A percentile compares a stretch with the other conserved stretches of the same genome.
Conservation (phyloP, 64 coral and sea anemone species). For the Dendrophyllia cribrosa region DNA sequence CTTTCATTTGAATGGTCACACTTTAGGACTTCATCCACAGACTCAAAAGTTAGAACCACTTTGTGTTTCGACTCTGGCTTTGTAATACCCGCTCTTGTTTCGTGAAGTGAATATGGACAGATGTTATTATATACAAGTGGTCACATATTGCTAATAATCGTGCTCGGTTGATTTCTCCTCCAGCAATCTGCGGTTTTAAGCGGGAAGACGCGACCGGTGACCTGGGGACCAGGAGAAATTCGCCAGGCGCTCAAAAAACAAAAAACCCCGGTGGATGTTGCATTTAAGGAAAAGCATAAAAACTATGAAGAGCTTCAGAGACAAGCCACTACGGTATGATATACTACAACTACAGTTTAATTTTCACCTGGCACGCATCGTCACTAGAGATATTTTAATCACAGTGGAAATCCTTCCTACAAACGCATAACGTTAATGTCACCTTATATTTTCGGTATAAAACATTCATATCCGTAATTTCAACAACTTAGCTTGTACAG, state of each 20-base stretch:
- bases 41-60: no score
- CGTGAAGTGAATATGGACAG: no score
- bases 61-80: no score
- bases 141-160: no score
- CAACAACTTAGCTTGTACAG: no score
- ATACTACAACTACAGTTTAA: no score
- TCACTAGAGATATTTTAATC: background rate
- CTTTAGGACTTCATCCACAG: no score
- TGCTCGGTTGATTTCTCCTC: background rate
- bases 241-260: conserved; percentile 3
- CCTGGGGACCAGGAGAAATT: conserved; percentile 12
- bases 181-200: conserved; percentile 40
- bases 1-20: no score
- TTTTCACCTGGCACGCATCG: no score
- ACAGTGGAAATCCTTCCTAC: background rate
- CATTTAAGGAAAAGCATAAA: conserved; percentile 35
- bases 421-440: background rate
- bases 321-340: conserved; percentile 32
- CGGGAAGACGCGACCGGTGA: conserved; percentile 9
- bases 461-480: background rate
- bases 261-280: background rate
- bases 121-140: no score
- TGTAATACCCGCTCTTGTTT: no score
- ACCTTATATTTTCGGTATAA: background rate
- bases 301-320: conserved; percentile 36